Evolutionary conservation across 2,113 vertebrate genomes (phyloP).

Genomic region (Oncorhynchus masou): DNA sequence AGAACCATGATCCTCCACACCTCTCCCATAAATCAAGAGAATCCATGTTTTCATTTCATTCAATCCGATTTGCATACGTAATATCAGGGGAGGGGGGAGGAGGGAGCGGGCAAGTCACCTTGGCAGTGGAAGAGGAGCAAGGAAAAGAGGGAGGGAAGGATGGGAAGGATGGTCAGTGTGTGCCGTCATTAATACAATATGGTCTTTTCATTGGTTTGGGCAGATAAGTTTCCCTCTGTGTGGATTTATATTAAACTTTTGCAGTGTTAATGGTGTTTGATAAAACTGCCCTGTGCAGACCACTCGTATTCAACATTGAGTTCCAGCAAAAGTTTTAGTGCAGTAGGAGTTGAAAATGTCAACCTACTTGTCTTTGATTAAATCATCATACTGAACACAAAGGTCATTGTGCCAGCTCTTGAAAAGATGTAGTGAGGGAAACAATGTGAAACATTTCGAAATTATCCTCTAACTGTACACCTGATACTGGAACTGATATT

Average conservation of each 20-base stretch:
- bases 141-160: background rate
- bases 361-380: slow-evolving; percentile 18
- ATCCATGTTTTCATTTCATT: background rate
- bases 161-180: background rate
- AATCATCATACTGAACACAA: slow-evolving; percentile 16
- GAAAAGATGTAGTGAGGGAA: background rate
- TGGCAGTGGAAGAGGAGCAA: background rate
- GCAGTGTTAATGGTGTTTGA: background rate
- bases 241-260: slow-evolving; percentile 6
- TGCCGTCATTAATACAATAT: background rate
- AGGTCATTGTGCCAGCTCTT: slow-evolving; percentile 29
- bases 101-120: background rate
- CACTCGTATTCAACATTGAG: slow-evolving; percentile 13
- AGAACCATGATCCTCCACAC: background rate
- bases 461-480: too few species aligned
- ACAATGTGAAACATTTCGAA: too few species aligned
- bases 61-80: slow-evolving; percentile 13
- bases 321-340: background rate
- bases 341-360: slow-evolving; percentile 32
- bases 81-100: background rate
- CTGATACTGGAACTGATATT: too few species aligned
- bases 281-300: background rate
- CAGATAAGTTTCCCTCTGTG: slow-evolving; percentile 2
- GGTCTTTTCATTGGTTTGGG: background rate
- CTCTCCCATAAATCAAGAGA: background rate